Evolutionary conservation across 1,140 invertebrate species (phyloP), one percentile per base, ranked within the genome.

Genomic region (Macrocentrus cingulum): DNA sequence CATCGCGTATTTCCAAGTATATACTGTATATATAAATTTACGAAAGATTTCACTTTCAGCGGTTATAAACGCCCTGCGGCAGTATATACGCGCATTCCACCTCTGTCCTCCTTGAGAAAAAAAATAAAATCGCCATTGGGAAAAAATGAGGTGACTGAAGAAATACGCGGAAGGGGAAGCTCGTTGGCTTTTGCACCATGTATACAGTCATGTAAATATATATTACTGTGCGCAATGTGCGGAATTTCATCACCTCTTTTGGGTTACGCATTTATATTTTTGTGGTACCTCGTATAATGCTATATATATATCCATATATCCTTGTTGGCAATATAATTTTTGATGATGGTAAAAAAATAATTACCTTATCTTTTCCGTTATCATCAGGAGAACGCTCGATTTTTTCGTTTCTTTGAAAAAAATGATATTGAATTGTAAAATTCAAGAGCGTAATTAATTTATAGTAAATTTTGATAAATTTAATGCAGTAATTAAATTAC

Each of bases 11-110:
- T 19, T 32, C 44, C 19, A 55, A 19, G 37, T 39, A 32, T 36
- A 32, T 18, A 11, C 7, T 7, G 8, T 19, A 45, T 45, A 15
- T 48, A 48, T 48, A 25, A 16, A 9, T 25, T 22, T 22, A n/a
- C 4, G 29, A 25, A 22, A 46, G 42, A 44, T 56, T 56, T 56
- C 53, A 56, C 53, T 56, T 56, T 56, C 53, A 56, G 23, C 37
- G 13, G 19, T 46, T n/a, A n/a, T n/a, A n/a, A n/a, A n/a, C n/a
- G 42, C 53, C 53, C 53, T 56, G 41, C 37, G 36, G 18, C 36
- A 16, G 42, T 56, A 15, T 46, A 20, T 19, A 46, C 48, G 34
- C 42, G n/a, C 53, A 56, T 9, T 46, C n/a, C 29, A 32, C 41
- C 52, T 49, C 15, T 16, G 11, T 36, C 20, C 36, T 41, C 37